phyloP scores from a whole-genome alignment of 2,113 vertebrate species.

The Macrotus californicus region DNA sequence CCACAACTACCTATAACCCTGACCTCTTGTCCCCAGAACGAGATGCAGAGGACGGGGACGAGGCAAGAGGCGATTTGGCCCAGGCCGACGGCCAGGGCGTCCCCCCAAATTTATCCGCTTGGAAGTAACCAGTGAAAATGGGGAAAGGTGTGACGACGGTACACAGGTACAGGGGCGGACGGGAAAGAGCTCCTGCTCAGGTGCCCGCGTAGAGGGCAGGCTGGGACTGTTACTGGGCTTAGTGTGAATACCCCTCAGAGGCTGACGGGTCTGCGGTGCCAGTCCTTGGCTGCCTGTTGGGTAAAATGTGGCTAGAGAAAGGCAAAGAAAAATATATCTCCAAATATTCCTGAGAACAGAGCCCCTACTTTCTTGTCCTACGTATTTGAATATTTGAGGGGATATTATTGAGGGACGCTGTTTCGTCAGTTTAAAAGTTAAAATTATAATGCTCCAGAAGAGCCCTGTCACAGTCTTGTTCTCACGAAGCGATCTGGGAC shows the following conservation, averaged over 20 bases:
- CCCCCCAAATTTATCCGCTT: slow-evolving; percentile 94
- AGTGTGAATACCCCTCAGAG: background rate
- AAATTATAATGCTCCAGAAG: background rate
- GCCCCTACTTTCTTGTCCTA: background rate
- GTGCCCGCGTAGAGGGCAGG: background rate
- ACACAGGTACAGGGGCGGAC: slow-evolving; percentile 75
- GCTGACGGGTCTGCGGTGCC: background rate
- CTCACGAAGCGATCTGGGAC: background rate
- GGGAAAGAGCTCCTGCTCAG: background rate
- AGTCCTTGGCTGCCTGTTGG: background rate
- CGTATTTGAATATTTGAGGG: background rate
- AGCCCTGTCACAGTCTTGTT: background rate
- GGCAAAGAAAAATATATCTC: background rate
- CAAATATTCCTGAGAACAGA: background rate
- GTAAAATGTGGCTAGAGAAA: background rate
- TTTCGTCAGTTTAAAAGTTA: slow-evolving; percentile 22
- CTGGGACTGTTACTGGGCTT: too few species aligned
- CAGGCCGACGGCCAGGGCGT: slow-evolving; percentile 90
- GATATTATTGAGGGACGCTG: background rate
- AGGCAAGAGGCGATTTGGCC: slow-evolving; percentile 92
- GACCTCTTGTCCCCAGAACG: slow-evolving; percentile 81
- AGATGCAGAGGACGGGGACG: slow-evolving; percentile 91
- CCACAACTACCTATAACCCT: slow-evolving; percentile 27
- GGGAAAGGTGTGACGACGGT: slow-evolving; percentile 83
- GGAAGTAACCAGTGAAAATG: slow-evolving; percentile 84